Base-by-base conservation (phyloP, 1,140 invertebrate species). In the Pogonognathellus flavescens region DNA sequence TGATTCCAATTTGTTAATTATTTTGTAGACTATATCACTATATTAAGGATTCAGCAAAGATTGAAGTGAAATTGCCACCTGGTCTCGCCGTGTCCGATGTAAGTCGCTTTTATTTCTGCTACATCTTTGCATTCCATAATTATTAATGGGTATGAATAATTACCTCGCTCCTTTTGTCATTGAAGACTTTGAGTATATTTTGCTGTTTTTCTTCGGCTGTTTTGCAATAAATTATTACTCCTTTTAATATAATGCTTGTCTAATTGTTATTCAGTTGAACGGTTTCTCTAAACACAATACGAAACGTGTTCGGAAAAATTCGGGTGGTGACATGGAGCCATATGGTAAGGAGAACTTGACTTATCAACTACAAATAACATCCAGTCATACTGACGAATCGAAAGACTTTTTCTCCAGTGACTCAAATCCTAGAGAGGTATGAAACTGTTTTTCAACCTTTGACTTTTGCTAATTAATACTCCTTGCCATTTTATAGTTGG, bases 1-100 rank as follows among this genome's bases (percentile, higher is more conserved):
- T 14, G 66, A 62, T 60, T 66, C 6, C 22, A 66, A 50, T 85
- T 76, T 53, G 72, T 76, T 49, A 50, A 83, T 80, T 57, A 72
- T 62, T 82, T 62, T 81, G 7, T 25, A 93, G 92, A 87, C 86
- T 91, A 4, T 93, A 92, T 91, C 88, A 89, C 0, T 91, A 90
- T 59, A 93, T 90, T 72, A 91, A 91, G 88, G 90, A 90, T 6
- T 93, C 93, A 92, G 90, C 90, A 86, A 91, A 93, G 86, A 91
- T 93, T 0, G 91, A 92, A 87, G 91, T 93, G 0, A 93, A 92
- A 89, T 87, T 93, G 57, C 93, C 93, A 55, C 91, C 92, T 14
- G 93, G 92, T 81, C 86, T 94, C 13, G 91, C 70, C 31, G 70
- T 76, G 1, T 76, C 70, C 16, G 70, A 76, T 49, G 70, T 76